phyloP scores from a whole-genome alignment of 2,888 invertebrate genomes.

The Drosophila formosana region DNA sequence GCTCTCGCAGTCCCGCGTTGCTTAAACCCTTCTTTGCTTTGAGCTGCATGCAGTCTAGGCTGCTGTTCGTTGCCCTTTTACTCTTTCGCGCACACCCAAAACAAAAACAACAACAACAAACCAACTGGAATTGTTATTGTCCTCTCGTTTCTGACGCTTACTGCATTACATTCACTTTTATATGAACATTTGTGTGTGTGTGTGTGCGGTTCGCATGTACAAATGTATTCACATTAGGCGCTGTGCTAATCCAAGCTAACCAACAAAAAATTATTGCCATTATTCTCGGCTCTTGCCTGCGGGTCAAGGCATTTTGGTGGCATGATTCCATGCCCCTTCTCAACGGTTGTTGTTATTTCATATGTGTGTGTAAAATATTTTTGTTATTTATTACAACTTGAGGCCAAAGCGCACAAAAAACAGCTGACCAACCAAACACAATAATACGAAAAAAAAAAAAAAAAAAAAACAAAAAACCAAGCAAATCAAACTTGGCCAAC shows the following conservation, averaged over 20 bases:
- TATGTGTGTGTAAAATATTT: constrained; percentile 50
- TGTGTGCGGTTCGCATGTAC: neutral
- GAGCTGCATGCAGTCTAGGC: constrained; percentile 22
- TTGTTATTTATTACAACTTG: constrained; percentile 69
- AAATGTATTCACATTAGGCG: constrained; percentile 34
- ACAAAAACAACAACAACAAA: constrained; percentile 7
- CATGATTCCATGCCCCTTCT: constrained; percentile 21
- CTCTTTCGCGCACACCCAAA: constrained; percentile 6
- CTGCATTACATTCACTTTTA: constrained; percentile 61
- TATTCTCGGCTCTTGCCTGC: constrained; percentile 47
- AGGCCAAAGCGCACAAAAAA: constrained; percentile 62
- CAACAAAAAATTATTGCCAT: constrained; percentile 44
- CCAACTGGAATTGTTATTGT: constrained; percentile 51
- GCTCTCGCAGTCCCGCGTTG: neutral
- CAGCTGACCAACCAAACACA: constrained; percentile 57
- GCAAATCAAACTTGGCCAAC: constrained; percentile 53
- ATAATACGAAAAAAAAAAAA: constrained; percentile 7
- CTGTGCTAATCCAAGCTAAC: constrained; percentile 52
- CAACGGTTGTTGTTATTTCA: constrained; percentile 30
- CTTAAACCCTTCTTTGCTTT: constrained; percentile 9
- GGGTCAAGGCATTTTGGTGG: constrained; percentile 50
- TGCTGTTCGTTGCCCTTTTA: constrained; percentile 37
- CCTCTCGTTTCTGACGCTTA: constrained; percentile 36
- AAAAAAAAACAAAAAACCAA: constrained; percentile 41
- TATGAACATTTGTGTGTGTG: constrained; percentile 3